Evolutionary conservation across 2,113 vertebrate species (phyloP), one percentile per base, ranked within the genome.

Genomic region (Malurus elegans): DNA sequence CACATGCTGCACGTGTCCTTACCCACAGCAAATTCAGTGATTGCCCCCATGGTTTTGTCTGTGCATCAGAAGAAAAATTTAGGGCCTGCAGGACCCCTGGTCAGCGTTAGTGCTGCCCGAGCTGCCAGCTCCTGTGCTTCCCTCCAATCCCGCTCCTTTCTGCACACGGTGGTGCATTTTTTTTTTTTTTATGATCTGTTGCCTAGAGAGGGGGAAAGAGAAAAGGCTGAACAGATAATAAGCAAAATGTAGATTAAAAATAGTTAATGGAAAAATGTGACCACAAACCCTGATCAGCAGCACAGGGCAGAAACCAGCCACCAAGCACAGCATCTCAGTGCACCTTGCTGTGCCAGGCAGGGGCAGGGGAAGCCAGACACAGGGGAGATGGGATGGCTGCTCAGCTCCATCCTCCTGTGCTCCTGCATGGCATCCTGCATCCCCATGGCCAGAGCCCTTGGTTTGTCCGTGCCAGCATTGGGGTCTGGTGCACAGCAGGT

Each of bases 181-280:
- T 91, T 40, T 85, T 48, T 48, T 84, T 73, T 47, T 25, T 18
- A 38, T 61, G 79, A 64, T 88, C 62, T 86, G 95, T 91, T 91
- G 94, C 95, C 94, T 94, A 70, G 94, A 95, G 94, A 91, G 71
- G 28, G 78, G 40, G 76, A 80, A 72, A 75, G 48, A 71, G 61
- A 91, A 92, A 86, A 90, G 36, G 45, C 82, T 69, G 57, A 89
- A 83, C 0, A 2, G 92, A 79, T 53, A 94, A 89, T 50, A 90
- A 90, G 92, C 91, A 91, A 95, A 96, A 95, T 50, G 24, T 36
- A 79, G 92, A 90, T 96, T 92, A 95, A 97, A 95, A 95, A 97
- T 83, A 94, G 91, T 93, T 94, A 90, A 95, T 90, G 89, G 93
- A 96, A 93, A 90, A 93, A 92, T 95, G 92, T 71, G 92, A 95